Conservation (phyloP, 2,888 invertebrate species). For the Tipula confusa region DNA sequence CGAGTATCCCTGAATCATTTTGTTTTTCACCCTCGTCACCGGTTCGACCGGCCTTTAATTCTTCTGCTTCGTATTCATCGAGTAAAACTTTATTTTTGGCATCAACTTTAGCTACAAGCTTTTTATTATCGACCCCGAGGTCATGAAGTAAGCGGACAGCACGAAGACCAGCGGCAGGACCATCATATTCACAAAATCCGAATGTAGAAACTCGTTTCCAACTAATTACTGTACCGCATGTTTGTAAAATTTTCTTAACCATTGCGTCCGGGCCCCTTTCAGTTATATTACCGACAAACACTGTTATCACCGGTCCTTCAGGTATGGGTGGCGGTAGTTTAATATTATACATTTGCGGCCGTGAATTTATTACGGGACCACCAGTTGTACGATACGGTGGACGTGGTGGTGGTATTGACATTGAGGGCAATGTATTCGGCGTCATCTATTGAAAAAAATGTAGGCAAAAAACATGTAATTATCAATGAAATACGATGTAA, state of each 20-base stretch:
- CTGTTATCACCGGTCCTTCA: constrained; percentile 88
- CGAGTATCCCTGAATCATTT: constrained; percentile 62
- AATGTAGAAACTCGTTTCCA: constrained; percentile 99
- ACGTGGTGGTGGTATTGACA: constrained; percentile 48
- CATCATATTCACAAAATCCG: constrained; percentile 96
- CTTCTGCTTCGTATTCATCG: constrained; percentile 85
- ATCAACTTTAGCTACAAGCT: constrained; percentile 93
- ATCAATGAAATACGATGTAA: neutral
- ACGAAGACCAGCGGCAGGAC: constrained; percentile 91
- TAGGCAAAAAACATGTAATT: constrained; percentile 16
- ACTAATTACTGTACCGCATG: constrained; percentile 89
- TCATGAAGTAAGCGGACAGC: constrained; percentile 91
- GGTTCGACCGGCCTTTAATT: constrained; percentile 55
- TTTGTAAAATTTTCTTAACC: constrained; percentile 84
- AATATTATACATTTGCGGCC: constrained; percentile 46
- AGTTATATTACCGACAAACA: constrained; percentile 94
- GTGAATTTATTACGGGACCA: constrained; percentile 48
- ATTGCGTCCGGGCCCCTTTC: constrained; percentile 92
- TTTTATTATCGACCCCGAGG: constrained; percentile 86
- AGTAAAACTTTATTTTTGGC: constrained; percentile 93
- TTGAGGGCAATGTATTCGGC: constrained; percentile 49
- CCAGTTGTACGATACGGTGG: constrained; percentile 49
- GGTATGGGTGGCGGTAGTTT: constrained; percentile 36
- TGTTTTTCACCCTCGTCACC: constrained; percentile 57
- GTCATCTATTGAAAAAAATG: constrained; percentile 52